These are phyloP conservation scores for Diorhabda elongata DNA, from an alignment of 1,140 invertebrate species.

Conservation along the genomic window DNA sequence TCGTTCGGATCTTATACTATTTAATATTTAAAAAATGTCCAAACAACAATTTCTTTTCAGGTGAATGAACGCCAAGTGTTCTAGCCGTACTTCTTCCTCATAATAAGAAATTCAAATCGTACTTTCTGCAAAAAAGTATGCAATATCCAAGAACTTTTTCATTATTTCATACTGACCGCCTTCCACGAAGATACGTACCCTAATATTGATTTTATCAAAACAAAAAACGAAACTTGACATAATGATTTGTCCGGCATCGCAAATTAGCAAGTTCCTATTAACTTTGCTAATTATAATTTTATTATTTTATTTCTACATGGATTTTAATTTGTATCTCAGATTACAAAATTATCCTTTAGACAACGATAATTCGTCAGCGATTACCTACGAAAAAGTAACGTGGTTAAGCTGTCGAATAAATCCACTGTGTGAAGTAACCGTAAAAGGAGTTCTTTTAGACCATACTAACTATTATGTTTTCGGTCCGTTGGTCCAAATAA, in stretches of 20 bases:
- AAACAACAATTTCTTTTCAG: neutral
- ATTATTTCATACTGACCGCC: constrained; percentile 11
- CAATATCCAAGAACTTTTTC: neutral
- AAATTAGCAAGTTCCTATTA: constrained; percentile 55
- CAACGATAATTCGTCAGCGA: constrained; percentile 19
- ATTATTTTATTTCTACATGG: constrained; percentile 58
- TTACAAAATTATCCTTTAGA: constrained; percentile 57
- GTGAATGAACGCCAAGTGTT: neutral
- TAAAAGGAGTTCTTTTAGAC: constrained; percentile 70
- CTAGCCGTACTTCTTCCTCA: neutral
- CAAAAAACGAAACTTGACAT: constrained; percentile 29
- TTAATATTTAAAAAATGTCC: too few relatives aligned
- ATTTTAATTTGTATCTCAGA: constrained; percentile 55
- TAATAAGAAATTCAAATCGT: neutral
- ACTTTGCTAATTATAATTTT: constrained; percentile 50
- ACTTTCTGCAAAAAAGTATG: neutral
- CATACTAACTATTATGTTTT: constrained; percentile 74
- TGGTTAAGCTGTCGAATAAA: constrained; percentile 65
- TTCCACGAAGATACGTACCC: constrained; percentile 15
- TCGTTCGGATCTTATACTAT: too few relatives aligned
- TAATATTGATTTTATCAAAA: constrained; percentile 12
- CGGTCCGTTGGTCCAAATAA: constrained; percentile 63
- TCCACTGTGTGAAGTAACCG: constrained; percentile 68
- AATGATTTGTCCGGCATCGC: constrained; percentile 57
- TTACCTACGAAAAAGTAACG: constrained; percentile 52